Conservation (phyloP, 2,888 invertebrate species). For the Ichneumon xanthorius region DNA sequence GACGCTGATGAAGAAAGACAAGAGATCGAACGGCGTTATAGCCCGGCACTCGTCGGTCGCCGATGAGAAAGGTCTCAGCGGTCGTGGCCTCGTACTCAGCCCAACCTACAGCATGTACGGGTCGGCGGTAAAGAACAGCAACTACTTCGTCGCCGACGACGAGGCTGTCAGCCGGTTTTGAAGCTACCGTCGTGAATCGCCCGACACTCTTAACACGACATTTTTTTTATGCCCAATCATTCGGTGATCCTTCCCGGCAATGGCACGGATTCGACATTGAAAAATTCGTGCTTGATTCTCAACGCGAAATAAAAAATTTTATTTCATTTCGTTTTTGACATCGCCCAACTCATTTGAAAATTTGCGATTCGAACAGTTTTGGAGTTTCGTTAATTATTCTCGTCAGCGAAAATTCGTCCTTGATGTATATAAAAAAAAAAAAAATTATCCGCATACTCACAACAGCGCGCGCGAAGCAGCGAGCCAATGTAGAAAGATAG, state of each 20-base stretch:
- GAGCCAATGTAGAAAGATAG: slow-evolving; percentile 51
- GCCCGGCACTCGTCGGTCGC: slow-evolving; percentile 80
- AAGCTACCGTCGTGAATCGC: slow-evolving; percentile 15
- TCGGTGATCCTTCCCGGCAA: slow-evolving; percentile 13
- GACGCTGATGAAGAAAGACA: slow-evolving; percentile 80
- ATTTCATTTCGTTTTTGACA: not conserved
- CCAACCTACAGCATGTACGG: slow-evolving; percentile 83
- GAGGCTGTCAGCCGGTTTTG: slow-evolving; percentile 83
- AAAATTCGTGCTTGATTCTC: not conserved
- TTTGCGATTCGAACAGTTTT: not conserved
- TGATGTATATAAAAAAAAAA: slow-evolving; percentile 34
- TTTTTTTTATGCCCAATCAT: not conserved
- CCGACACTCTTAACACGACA: not conserved
- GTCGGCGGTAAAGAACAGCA: slow-evolving; percentile 78
- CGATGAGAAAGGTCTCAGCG: slow-evolving; percentile 77
- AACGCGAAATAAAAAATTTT: slow-evolving; percentile 9
- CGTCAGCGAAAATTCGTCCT: slow-evolving; percentile 43
- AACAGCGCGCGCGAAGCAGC: slow-evolving; percentile 29
- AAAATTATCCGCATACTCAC: slow-evolving; percentile 3
- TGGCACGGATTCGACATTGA: slow-evolving; percentile 16
- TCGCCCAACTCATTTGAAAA: not conserved
- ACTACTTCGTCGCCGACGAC: slow-evolving; percentile 82
- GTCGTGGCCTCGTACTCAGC: slow-evolving; percentile 78
- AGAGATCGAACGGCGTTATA: slow-evolving; percentile 74
- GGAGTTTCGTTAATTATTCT: slow-evolving; percentile 18